These are phyloP conservation scores for Cosmia trapezina DNA, from an alignment of 2,888 invertebrate genomes.

Conservation along the genomic window DNA sequence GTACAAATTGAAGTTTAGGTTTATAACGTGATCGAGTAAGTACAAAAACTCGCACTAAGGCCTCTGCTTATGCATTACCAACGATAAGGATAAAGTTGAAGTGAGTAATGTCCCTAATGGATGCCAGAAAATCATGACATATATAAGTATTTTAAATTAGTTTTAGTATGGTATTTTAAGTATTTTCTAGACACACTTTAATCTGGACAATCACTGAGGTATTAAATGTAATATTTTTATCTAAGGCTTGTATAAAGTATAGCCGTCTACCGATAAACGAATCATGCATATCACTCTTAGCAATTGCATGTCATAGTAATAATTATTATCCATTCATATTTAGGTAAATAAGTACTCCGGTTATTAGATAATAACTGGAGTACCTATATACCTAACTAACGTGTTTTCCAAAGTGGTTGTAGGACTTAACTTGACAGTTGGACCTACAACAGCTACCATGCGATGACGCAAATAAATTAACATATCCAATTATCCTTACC, in stretches of 20 bases:
- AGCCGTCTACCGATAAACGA: slow-evolving; percentile 4
- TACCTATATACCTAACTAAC: background rate
- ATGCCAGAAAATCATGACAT: background rate
- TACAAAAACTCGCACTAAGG: too few relatives aligned
- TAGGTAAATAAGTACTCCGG: too few relatives aligned
- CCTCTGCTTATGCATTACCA: too few relatives aligned
- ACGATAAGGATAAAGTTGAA: background rate
- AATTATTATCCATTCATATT: slow-evolving; percentile 1
- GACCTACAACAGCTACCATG: background rate
- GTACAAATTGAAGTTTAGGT: too few relatives aligned
- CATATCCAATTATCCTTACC: background rate
- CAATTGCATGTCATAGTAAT: slow-evolving; percentile 8
- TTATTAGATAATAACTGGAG: background rate
- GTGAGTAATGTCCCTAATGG: background rate
- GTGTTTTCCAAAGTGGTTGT: slow-evolving; percentile 6
- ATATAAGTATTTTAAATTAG: too few relatives aligned
- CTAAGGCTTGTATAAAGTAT: background rate
- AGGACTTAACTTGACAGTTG: slow-evolving; percentile 8
- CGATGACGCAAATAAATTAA: background rate
- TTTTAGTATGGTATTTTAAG: too few relatives aligned
- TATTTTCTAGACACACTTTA: background rate
- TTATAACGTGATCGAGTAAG: too few relatives aligned
- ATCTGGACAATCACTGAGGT: background rate
- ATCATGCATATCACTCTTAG: slow-evolving; percentile 10
- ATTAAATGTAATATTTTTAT: slow-evolving; percentile 12